Evolutionary conservation across 2,888 invertebrate species (phyloP).

Genomic region (Acanthosoma haemorrhoidale): DNA sequence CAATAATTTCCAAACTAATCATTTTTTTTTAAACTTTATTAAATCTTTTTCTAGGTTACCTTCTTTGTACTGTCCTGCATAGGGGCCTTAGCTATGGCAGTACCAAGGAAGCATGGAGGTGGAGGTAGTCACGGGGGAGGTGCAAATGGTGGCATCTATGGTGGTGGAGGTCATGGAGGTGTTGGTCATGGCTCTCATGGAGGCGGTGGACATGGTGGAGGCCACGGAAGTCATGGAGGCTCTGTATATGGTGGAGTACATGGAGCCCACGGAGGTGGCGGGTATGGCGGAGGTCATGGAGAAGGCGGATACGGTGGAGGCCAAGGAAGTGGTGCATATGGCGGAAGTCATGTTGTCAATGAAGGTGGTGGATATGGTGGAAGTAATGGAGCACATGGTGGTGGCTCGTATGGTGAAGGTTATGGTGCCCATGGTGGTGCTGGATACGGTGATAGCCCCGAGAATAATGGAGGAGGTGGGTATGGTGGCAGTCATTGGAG

Average conservation of each 20-base stretch:
- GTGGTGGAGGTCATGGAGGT: neutral
- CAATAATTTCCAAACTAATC: no score
- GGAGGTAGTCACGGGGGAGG: neutral
- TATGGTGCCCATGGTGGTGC: neutral
- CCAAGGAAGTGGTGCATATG: neutral
- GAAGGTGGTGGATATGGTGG: neutral
- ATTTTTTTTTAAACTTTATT: no score
- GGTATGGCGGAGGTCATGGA: neutral
- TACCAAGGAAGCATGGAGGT: no score
- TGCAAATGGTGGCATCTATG: neutral
- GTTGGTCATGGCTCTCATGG: neutral
- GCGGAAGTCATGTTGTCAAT: no score
- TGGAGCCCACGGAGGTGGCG: neutral
- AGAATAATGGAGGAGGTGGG: neutral
- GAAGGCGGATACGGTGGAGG: neutral
- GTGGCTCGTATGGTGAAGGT: neutral
- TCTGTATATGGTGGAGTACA: neutral
- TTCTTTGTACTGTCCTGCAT: no score
- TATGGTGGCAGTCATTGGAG: neutral
- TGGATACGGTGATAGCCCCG: no score
- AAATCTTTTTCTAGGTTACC: no score
- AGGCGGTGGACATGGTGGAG: neutral
- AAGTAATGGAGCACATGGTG: neutral
- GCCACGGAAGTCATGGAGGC: neutral
- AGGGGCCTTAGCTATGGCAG: no score